phyloP scores from a whole-genome alignment of 2,888 invertebrate species.

The Clepsis dumicolana region DNA sequence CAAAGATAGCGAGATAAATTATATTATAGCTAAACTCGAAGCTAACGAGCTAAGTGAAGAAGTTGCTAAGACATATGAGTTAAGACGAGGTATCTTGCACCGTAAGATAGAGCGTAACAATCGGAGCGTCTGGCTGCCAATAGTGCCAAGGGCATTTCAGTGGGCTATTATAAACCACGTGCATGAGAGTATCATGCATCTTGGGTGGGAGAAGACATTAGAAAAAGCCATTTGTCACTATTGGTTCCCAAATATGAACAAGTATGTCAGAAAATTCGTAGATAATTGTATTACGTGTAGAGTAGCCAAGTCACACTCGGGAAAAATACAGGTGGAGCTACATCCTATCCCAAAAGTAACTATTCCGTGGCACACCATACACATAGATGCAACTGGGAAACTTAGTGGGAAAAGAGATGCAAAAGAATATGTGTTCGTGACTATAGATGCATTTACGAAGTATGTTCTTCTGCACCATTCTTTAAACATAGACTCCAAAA shows the following conservation, averaged over 20 bases:
- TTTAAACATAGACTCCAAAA: neutral
- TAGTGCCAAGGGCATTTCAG: neutral
- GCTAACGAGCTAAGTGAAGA: neutral
- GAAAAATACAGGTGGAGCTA: neutral
- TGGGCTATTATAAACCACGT: neutral
- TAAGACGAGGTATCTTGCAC: neutral
- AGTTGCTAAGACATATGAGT: neutral
- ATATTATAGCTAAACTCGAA: too few species aligned
- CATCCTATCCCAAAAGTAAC: neutral
- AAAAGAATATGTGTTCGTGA: conserved; percentile 3
- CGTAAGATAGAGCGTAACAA: neutral
- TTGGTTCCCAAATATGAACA: neutral
- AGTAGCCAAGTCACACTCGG: neutral
- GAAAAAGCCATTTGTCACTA: neutral
- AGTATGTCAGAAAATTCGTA: neutral
- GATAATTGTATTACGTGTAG: neutral
- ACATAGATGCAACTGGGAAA: conserved; percentile 53
- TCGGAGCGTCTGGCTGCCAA: neutral
- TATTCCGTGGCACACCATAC: conserved; percentile 54
- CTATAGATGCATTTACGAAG: conserved; percentile 2
- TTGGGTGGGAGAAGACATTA: neutral
- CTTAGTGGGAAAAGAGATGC: conserved; percentile 49
- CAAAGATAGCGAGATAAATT: neutral
- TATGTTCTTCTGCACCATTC: neutral
- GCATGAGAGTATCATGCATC: neutral